Evolutionary conservation across 2,113 vertebrate species (phyloP), one percentile per base, ranked within the genome.

Genomic region (Labeo rohita): DNA sequence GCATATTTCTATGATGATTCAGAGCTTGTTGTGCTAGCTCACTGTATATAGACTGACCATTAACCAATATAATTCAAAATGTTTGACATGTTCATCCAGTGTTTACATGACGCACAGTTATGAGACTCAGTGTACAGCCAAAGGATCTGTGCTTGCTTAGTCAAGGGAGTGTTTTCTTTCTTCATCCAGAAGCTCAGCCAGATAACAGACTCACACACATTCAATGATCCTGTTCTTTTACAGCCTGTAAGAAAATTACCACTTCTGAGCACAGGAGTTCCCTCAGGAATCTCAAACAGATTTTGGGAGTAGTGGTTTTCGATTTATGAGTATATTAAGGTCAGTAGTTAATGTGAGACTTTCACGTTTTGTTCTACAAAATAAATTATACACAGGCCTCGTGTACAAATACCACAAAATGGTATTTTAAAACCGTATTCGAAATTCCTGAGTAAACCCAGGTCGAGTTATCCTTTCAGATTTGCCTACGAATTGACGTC

Each of bases 41-140:
- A 2, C 75, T 54, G 12, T 23, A 47, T 54, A 18, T 54, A 54
- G 49, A 28, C 34, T 54, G 7, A 6, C 49, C 28, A 52, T 54
- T 54, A 16, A 54, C 2, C 15, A 6, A 8, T 9, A 77, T 8
- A 54, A 23, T n/a, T 77, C 23, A 36, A 50, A 50, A 11, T 49
- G 80, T 66, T 36, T 68, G 63, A 52, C 79, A 66, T 6, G 49
- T 68, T 36, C 47, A 28, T 12, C 43, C 16, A 13, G 23, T 36
- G 47, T 82, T 70, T 82, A 70, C 15, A 21, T 28, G 28, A 28
- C 28, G 2, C 28, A 28, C 47, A 11, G 61, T 68, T 68, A 18
- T 36, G 61, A 52, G 80, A 82, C 80, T 52, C n/a, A 0, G 10
- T 68, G 63, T 82, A 18, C 63, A 39, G 80, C 80, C 63, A 52